These are phyloP conservation scores for Neosilurus hyrtlii DNA, from an alignment of 2,797 vertebrate species.

Conservation along the genomic window DNA sequence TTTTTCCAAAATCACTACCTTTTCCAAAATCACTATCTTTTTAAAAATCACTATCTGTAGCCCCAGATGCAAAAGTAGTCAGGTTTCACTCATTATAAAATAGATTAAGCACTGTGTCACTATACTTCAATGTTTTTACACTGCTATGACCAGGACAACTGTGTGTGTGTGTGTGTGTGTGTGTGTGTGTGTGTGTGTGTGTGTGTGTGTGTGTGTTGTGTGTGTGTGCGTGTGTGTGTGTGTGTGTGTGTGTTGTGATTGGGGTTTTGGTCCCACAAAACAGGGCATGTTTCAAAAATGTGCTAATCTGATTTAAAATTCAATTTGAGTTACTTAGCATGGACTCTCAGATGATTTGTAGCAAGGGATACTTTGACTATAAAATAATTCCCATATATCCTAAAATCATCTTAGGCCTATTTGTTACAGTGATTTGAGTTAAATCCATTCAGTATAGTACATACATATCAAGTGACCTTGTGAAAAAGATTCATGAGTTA, in stretches of 20 bases:
- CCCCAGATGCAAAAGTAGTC: not conserved
- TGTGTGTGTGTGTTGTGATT: not conserved
- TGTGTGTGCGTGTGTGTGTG: not conserved
- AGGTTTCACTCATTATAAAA: not conserved
- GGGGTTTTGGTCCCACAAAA: not conserved
- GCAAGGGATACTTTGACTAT: not conserved
- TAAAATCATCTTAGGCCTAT: no score
- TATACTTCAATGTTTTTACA: not conserved
- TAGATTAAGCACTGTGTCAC: not conserved
- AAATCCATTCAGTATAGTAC: not conserved
- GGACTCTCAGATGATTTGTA: not conserved
- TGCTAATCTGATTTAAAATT: not conserved
- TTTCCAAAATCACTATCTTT: no score
- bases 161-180: no score
- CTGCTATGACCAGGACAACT: not conserved
- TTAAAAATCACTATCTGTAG: not conserved
- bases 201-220: not conserved
- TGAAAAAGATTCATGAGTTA: no score
- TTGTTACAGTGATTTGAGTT: not conserved
- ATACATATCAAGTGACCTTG: no score
- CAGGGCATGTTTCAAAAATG: not conserved
- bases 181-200: slow-evolving; percentile 1
- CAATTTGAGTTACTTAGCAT: not conserved
- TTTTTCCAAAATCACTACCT: not conserved
- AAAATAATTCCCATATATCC: not conserved